Evolutionary conservation across 2,113 vertebrate species (phyloP).

Genomic region (Atherinomorus stipes): DNA sequence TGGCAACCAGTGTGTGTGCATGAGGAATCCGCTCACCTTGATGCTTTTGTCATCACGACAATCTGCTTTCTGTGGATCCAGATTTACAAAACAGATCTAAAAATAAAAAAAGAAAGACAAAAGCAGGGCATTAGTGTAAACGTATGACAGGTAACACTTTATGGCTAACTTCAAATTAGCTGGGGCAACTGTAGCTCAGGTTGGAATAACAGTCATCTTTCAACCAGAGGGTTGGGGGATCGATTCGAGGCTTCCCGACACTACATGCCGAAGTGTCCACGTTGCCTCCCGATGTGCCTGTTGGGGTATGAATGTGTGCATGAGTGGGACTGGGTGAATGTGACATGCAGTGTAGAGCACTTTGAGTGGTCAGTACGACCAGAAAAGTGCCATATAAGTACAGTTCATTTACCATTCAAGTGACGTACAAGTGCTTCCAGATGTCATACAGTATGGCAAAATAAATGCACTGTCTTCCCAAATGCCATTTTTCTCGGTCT

Average conservation of each 20-base stretch:
- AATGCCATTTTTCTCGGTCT: slow-evolving; percentile 10
- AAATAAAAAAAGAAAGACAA: slow-evolving; percentile 36
- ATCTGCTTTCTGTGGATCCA: slow-evolving; percentile 85
- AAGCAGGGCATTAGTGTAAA: background rate
- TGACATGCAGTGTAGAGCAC: no score
- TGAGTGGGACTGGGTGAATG: no score
- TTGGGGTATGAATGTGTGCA: no score
- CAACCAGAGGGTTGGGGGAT: no score
- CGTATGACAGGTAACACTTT: background rate
- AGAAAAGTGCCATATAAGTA: no score
- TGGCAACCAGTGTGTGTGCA: background rate
- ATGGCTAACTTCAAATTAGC: background rate
- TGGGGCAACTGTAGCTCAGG: no score
- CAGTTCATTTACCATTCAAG: no score
- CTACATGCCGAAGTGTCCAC: no score
- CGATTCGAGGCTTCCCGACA: no score
- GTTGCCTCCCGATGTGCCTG: no score
- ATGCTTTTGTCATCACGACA: slow-evolving; percentile 85
- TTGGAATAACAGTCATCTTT: no score
- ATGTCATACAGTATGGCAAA: background rate
- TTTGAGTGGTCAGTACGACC: no score
- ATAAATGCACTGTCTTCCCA: background rate
- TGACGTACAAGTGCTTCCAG: background rate
- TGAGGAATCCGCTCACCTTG: slow-evolving; percentile 68
- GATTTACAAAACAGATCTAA: slow-evolving; percentile 95